A percentile compares a stretch with the other conserved stretches of the same genome.
phyloP scores from a whole-genome alignment of 1,140 invertebrate species.

The Pseudomyrmex gracilis region DNA sequence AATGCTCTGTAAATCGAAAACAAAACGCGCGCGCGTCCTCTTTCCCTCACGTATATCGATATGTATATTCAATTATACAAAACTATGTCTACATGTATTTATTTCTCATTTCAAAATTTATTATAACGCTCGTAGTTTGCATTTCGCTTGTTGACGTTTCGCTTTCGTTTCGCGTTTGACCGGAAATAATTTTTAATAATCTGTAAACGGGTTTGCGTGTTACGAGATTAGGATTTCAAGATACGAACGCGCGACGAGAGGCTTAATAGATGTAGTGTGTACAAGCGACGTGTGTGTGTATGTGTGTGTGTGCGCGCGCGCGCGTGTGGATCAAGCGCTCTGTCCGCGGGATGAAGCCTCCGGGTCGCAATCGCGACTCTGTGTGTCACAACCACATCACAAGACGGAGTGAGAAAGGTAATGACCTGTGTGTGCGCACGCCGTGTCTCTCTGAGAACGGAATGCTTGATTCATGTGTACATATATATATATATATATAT shows the following conservation, averaged over 20 bases:
- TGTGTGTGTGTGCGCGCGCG: not conserved
- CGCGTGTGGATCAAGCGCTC: not conserved
- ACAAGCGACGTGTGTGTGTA: not conserved
- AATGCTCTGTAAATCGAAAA: conserved; percentile 39
- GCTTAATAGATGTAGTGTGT: conserved; percentile 20
- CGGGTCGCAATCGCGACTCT: not conserved
- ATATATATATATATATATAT: not conserved
- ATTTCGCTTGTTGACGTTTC: not conserved
- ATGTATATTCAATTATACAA: too few species aligned
- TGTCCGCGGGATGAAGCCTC: not conserved
- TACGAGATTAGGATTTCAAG: not conserved
- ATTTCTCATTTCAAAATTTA: too few species aligned
- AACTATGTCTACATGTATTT: too few species aligned
- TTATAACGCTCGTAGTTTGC: too few species aligned
- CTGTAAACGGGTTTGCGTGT: not conserved
- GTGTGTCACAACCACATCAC: not conserved
- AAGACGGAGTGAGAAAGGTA: conserved; percentile 19
- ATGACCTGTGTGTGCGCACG: not conserved
- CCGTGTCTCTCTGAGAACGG: not conserved
- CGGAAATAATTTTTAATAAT: not conserved
- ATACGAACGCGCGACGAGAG: conserved; percentile 26
- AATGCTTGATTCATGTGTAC: conserved; percentile 9
- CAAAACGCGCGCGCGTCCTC: not conserved
- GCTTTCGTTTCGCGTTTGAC: not conserved
- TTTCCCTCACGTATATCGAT: too few species aligned